Percentiles rank a stretch among this genome's conserved stretches.
Conservation (phyloP, 2,888 invertebrate species). For the Dynastes grantii region DNA sequence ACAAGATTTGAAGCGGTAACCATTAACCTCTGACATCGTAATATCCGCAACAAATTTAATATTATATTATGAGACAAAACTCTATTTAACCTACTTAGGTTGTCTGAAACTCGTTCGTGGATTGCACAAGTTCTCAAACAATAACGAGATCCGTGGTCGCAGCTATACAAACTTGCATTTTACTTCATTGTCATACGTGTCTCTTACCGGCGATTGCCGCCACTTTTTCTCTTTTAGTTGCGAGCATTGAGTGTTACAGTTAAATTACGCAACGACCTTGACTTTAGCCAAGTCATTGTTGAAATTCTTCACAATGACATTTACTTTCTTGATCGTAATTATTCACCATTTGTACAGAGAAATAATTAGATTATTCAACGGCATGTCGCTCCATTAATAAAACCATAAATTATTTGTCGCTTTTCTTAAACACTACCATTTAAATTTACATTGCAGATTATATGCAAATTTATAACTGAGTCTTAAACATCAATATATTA, state of each 20-base stretch:
- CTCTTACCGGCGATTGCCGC: neutral
- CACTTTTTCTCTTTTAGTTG: conserved; percentile 20
- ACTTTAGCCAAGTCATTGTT: conserved; percentile 50
- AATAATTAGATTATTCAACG: conserved; percentile 30
- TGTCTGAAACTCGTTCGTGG: conserved; percentile 18
- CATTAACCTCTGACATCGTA: conserved; percentile 34
- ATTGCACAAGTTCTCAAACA: conserved; percentile 36
- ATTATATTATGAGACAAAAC: conserved; percentile 14
- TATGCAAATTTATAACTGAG: conserved; percentile 6
- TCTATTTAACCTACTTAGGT: conserved; percentile 39
- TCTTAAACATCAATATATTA: conserved; percentile 27
- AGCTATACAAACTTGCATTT: conserved; percentile 12
- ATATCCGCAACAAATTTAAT: conserved; percentile 24
- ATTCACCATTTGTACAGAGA: conserved; percentile 32
- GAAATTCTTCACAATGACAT: conserved; percentile 51
- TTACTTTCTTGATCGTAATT: conserved; percentile 45
- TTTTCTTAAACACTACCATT: conserved; percentile 34
- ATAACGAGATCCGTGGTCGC: conserved; percentile 6
- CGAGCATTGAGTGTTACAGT: conserved; percentile 36
- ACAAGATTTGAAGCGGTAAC: conserved; percentile 12
- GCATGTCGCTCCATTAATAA: conserved; percentile 39
- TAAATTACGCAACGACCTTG: conserved; percentile 51
- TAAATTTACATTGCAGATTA: conserved; percentile 36
- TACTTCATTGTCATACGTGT: conserved; percentile 24
- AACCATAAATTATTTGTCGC: conserved; percentile 36